Evolutionary conservation across 2,797 vertebrate species (phyloP).

Genomic region (Morelia viridis): DNA sequence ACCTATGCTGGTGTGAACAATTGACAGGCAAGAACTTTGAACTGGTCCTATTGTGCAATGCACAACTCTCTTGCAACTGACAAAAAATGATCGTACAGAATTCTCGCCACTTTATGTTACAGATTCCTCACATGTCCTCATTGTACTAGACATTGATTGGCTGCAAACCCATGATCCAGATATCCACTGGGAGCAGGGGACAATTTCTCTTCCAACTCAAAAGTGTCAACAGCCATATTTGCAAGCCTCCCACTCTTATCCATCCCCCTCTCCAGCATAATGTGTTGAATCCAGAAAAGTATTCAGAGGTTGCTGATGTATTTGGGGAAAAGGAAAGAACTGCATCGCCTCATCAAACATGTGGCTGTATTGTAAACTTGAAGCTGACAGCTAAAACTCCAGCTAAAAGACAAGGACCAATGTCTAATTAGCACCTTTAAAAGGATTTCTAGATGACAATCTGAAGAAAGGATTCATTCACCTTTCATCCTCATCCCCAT

Average conservation of each 20-base stretch:
- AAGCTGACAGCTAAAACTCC: background rate
- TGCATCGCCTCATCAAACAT: background rate
- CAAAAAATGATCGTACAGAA: background rate
- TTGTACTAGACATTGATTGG: background rate
- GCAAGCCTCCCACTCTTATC: background rate
- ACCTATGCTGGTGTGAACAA: background rate
- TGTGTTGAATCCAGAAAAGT: background rate
- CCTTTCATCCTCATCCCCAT: background rate
- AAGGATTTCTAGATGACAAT: background rate
- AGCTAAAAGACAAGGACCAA: background rate
- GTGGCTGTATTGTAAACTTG: background rate
- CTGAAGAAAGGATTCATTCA: background rate
- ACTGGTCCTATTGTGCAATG: background rate
- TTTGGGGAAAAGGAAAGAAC: background rate
- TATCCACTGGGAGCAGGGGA: background rate
- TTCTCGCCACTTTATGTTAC: background rate
- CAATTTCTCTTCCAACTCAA: background rate
- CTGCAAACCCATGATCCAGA: background rate
- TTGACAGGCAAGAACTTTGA: background rate
- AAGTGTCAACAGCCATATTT: background rate
- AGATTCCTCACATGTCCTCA: background rate
- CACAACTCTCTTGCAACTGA: background rate
- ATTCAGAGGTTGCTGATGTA: background rate
- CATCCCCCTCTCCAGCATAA: background rate
- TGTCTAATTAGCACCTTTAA: background rate